Evolutionary conservation across 2,888 invertebrate species (phyloP).

Genomic region (Lycophotia porphyrea): DNA sequence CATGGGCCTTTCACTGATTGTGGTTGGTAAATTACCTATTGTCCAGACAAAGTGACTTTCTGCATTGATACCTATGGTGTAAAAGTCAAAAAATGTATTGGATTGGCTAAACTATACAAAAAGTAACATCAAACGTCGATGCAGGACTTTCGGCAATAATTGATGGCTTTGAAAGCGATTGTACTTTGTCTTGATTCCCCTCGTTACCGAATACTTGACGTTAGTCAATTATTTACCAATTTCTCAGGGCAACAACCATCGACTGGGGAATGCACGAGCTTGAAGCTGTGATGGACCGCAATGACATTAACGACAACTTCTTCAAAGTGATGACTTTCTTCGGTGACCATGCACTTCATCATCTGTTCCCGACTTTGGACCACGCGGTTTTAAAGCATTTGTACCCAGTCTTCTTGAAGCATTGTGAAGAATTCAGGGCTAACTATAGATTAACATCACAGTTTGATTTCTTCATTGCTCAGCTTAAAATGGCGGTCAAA

Average conservation of each 20-base stretch:
- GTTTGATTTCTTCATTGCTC: slow-evolving; percentile 81
- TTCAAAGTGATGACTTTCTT: slow-evolving; percentile 93
- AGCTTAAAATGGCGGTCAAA: slow-evolving; percentile 78
- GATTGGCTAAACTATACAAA: not conserved
- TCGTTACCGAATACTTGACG: not conserved
- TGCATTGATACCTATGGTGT: too few relatives aligned
- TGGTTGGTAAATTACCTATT: not conserved
- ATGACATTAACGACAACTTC: slow-evolving; percentile 91
- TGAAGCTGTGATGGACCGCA: slow-evolving; percentile 93
- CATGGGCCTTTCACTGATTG: not conserved
- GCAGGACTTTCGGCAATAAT: too few relatives aligned
- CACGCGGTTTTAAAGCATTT: slow-evolving; percentile 92
- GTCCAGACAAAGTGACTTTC: not conserved
- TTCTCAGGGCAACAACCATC: slow-evolving; percentile 82
- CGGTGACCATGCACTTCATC: slow-evolving; percentile 95
- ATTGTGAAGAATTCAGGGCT: slow-evolving; percentile 91
- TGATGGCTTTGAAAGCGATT: not conserved
- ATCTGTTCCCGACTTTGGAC: slow-evolving; percentile 95
- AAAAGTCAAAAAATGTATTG: not conserved
- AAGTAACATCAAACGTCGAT: not conserved
- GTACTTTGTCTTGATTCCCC: not conserved
- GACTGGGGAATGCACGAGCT: slow-evolving; percentile 95
- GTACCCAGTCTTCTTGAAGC: slow-evolving; percentile 91
- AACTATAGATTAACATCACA: slow-evolving; percentile 83
- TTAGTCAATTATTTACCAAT: not conserved